Evolutionary conservation across 1,140 invertebrate species (phyloP), one percentile per base, ranked within the genome.

Genomic region (Euglossa dilemma): DNA sequence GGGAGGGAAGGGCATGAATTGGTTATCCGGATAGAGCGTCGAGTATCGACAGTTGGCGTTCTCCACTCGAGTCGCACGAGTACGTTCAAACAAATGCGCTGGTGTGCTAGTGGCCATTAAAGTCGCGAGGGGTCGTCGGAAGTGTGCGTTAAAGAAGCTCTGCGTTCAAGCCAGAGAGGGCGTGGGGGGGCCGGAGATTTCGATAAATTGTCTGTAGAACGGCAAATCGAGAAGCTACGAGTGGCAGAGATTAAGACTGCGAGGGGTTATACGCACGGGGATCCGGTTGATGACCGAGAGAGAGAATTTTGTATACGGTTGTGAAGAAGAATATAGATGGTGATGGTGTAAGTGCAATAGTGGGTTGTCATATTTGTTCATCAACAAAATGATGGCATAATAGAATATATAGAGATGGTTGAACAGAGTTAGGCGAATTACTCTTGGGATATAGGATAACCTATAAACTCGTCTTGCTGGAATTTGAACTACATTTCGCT

Each of bases 11-110:
- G 64, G 52, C 72, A 77, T 80, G 80, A 71, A 78, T 88, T 83
- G 79, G 79, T 80, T 76, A 83, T 76, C 63, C 73, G 56, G 83
- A 59, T 81, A 56, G 85, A 89, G 86, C 88, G 86, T 93, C 89
- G 88, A 94, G 93, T 92, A 89, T 89, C 93, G 93, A 94, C 93
- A 94, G 93, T 94, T 94, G 93, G 93, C 90, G 90, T 92, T 93
- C 91, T 91, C 89, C 89, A 93, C 93, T 94, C 84, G 91, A 93
- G 70, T 23, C 66, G 71, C 54, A 77, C 69, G 79, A 90, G 90
- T 85, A 80, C 85, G 77, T 90, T 85, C 87, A 87, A 90, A 90
- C 83, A 85, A 84, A 90, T 82, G 83, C 71, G 56, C 76, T 47
- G 56, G 67, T 74, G 71, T 77, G 76, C 83, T 87, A 85, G 80